phyloP scores from a whole-genome alignment of 1,140 invertebrate genomes.

The Macrotrachela quadricornifera region DNA sequence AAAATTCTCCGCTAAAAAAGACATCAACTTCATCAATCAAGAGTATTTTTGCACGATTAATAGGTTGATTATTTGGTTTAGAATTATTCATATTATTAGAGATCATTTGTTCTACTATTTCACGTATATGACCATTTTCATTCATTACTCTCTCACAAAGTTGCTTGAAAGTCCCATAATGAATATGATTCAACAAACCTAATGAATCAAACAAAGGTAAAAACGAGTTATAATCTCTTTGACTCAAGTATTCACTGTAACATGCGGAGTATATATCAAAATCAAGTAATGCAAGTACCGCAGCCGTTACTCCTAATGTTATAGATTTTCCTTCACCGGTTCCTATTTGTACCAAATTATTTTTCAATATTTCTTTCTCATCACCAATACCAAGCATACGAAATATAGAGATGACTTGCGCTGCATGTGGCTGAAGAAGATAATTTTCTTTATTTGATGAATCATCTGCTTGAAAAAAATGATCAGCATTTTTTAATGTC shows the following conservation, averaged over 20 bases:
- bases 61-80: background rate
- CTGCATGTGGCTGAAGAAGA: background rate
- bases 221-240: background rate
- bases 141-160: background rate
- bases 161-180: background rate
- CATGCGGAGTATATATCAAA: background rate
- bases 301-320: background rate
- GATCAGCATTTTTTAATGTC: background rate
- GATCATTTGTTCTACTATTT: background rate
- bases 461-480: too few species aligned
- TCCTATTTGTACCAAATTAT: background rate
- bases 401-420: background rate
- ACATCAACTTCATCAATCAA: background rate
- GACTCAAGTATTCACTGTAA: background rate
- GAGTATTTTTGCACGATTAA: background rate
- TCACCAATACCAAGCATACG: background rate
- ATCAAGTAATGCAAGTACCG: background rate
- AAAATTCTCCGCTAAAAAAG: background rate
- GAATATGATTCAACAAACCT: background rate
- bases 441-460: background rate
- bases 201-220: background rate
- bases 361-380: background rate
- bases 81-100: too few species aligned
- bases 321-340: conserved; percentile 1
- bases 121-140: background rate